Conservation (phyloP, 1,140 invertebrate species). For the Trichomalopsis sarcophagae region DNA sequence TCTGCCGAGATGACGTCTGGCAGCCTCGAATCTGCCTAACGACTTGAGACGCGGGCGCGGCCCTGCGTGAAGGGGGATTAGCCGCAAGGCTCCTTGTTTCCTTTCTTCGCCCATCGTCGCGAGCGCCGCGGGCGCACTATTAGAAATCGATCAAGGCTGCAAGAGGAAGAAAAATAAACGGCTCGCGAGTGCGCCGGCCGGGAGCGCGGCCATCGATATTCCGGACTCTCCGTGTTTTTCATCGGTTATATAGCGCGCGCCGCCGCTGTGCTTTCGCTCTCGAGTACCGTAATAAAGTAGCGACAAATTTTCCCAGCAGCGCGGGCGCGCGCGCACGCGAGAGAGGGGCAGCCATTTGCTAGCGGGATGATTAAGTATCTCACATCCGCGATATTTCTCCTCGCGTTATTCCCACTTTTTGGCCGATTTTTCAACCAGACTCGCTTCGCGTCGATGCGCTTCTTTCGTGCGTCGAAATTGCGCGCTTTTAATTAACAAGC, state of each 20-base stretch:
- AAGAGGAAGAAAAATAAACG: not conserved
- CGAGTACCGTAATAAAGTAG: not conserved
- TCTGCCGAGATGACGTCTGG: conserved; percentile 4
- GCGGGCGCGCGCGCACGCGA: not conserved
- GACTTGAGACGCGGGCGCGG: not conserved
- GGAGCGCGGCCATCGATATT: not conserved
- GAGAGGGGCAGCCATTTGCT: not conserved
- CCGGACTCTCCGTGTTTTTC: not conserved
- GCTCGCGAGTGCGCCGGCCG: no score
- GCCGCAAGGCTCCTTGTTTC: not conserved
- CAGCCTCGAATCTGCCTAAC: conserved; percentile 34
- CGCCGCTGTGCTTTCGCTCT: no score
- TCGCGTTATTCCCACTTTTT: not conserved
- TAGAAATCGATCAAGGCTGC: not conserved
- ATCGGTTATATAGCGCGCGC: not conserved
- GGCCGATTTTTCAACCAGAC: not conserved
- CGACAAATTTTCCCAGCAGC: not conserved
- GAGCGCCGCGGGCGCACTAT: not conserved
- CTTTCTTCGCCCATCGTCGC: no score
- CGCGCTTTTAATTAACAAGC: not conserved
- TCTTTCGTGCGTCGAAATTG: not conserved
- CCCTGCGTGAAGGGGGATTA: not conserved
- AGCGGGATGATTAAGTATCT: not conserved
- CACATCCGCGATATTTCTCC: not conserved
- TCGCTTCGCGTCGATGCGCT: not conserved